Evolutionary conservation across 2,888 invertebrate species (phyloP), one percentile per base, ranked within the genome.

Genomic region (Morpho helenor): DNA sequence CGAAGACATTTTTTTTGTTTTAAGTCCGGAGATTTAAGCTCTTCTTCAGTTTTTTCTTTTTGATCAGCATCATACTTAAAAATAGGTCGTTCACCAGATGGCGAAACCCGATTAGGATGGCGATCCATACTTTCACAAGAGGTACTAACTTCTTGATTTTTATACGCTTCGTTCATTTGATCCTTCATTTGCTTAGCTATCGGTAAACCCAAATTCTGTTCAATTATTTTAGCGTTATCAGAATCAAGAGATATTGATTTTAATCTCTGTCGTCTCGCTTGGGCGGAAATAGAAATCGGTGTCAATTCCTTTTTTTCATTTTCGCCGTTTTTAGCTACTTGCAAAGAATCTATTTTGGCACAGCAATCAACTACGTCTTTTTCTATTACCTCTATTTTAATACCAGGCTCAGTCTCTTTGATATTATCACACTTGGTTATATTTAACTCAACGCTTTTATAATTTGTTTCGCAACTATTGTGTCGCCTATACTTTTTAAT

Each of bases 241-340:
- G 92, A 92, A 70, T 92, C 92, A 46, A 92, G 66, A 0, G 92
- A 92, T 68, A 92, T 92, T 0, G 92, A 92, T 71, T 92, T 92
- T 8, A 92, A 73, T 55, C 92, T 78, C 65, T 91, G 91, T 59
- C 92, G 74, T 66, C 92, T 80, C 8, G 83, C 82, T 59, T 88
- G 86, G 1, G 86, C 90, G 0, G 84, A 75, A 61, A 76, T 83
- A 31, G 79, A 71, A 8, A 80, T 72, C 2, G 80, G 79, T 2
- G 68, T 71, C 40, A 84, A 53, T 62, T 84, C 86, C 42, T 74
- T 68, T 59, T 77, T 82, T 10, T 86, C 82, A 40, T 53, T 53
- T 49, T 79, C 78, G 7, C 64, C 57, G 54, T 75, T 79, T 40
- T 71, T 65, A 52, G 85, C 81, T 1, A 87, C 75, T 45, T 79